These are phyloP conservation scores for Argopecten irradians DNA, from an alignment of 1,140 invertebrate genomes.

Conservation along the genomic window DNA sequence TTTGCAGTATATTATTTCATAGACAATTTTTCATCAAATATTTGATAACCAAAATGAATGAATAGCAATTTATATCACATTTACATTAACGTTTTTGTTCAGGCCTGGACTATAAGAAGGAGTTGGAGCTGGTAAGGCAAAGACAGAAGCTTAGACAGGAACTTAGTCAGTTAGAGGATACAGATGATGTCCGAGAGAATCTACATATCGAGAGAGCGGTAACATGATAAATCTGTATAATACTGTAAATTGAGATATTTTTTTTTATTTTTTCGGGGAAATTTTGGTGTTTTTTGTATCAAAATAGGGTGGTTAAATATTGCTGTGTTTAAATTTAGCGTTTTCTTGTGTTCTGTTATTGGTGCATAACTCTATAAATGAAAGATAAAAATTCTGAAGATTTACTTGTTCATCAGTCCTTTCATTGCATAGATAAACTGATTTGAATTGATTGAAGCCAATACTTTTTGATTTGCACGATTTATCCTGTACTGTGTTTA, in stretches of 20 bases:
- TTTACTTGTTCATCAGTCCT: no score
- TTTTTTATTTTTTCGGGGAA: no score
- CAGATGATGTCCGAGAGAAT: conserved; percentile 74
- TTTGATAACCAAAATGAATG: not conserved
- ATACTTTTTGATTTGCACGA: no score
- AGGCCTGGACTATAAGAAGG: conserved; percentile 87
- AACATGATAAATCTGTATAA: not conserved
- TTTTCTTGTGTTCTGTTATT: no score
- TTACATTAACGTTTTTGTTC: not conserved
- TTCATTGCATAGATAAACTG: no score
- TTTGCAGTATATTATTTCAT: not conserved
- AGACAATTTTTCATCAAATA: not conserved
- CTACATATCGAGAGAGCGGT: conserved; percentile 75
- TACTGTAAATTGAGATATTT: not conserved
- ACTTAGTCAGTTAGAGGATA: conserved; percentile 85
- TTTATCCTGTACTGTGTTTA: not conserved
- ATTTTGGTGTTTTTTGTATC: no score
- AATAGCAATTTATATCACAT: not conserved
- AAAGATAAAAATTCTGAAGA: no score
- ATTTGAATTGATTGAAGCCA: no score
- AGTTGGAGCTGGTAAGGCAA: conserved; percentile 87
- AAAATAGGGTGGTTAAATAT: no score
- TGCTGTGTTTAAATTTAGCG: no score
- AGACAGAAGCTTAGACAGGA: conserved; percentile 86
- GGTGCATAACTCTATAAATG: no score